These are phyloP conservation scores for Pitta sordida DNA, from an alignment of 2,113 vertebrate genomes.

Conservation along the genomic window DNA sequence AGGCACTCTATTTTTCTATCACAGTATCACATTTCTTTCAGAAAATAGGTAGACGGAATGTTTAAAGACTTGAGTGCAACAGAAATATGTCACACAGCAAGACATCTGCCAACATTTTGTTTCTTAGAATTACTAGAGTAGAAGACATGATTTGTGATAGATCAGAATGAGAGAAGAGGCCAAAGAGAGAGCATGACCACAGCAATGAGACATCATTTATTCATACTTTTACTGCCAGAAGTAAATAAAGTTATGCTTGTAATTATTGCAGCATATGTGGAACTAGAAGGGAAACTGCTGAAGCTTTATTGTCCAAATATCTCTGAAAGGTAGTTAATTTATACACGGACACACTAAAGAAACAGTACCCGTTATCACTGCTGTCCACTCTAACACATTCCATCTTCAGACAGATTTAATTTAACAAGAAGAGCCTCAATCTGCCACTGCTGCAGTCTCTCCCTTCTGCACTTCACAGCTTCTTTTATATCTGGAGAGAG, in stretches of 20 bases:
- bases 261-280: slow-evolving; percentile 34
- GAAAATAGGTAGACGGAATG: slow-evolving; percentile 7
- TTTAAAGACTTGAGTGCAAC: slow-evolving; percentile 10
- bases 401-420: slow-evolving; percentile 61
- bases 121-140: neutral
- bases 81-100: slow-evolving; percentile 24
- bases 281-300: slow-evolving; percentile 14
- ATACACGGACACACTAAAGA: slow-evolving; percentile 23
- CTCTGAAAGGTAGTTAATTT: slow-evolving; percentile 49
- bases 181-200: neutral
- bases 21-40: slow-evolving; percentile 21
- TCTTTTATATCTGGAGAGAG: slow-evolving; percentile 54
- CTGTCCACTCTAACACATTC: slow-evolving; percentile 39
- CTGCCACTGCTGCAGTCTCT: slow-evolving; percentile 36
- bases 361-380: slow-evolving; percentile 44
- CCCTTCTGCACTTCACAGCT: slow-evolving; percentile 21
- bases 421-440: slow-evolving; percentile 51
- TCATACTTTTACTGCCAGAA: slow-evolving; percentile 37
- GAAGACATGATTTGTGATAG: neutral
- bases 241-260: slow-evolving; percentile 37
- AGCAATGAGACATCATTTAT: slow-evolving; percentile 2
- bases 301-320: slow-evolving; percentile 40
- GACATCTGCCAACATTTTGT: slow-evolving; percentile 9
- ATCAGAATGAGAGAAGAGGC: neutral
- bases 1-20: slow-evolving; percentile 9